Evolutionary conservation across 1,140 invertebrate genomes (phyloP).

Genomic region (Epicauta chinensis): DNA sequence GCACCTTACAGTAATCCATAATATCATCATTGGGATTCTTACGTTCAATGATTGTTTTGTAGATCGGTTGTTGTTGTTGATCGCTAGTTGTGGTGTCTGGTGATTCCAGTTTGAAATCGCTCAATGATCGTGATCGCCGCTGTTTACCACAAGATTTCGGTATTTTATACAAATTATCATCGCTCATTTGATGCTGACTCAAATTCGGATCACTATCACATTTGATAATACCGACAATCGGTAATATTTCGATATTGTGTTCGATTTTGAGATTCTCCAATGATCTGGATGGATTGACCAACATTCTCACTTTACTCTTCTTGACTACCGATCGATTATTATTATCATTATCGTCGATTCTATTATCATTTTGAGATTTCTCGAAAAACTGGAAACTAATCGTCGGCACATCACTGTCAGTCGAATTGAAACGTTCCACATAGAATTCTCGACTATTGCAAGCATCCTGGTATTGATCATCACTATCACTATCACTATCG

Average conservation of each 20-base stretch:
- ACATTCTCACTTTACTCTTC: constrained; percentile 27
- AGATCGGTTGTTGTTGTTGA: constrained; percentile 16
- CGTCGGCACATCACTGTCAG: constrained; percentile 39
- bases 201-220: constrained; percentile 37
- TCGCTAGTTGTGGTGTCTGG: constrained; percentile 1
- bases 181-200: constrained; percentile 5
- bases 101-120: constrained; percentile 34
- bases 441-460: constrained; percentile 25
- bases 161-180: constrained; percentile 38
- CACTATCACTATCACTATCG: constrained; percentile 21
- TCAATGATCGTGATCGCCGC: constrained; percentile 35
- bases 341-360: constrained; percentile 13
- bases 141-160: constrained; percentile 27
- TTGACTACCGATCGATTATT: constrained; percentile 5
- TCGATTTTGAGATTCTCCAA: background rate
- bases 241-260: constrained; percentile 4
- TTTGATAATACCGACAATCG: constrained; percentile 25
- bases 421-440: constrained; percentile 20
- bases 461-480: constrained; percentile 21
- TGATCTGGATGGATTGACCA: no score
- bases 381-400: constrained; percentile 41
- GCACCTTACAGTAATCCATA: constrained; percentile 30
- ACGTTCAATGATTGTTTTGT: background rate
- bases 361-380: constrained; percentile 10
- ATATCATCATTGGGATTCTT: background rate